Conservation (phyloP, 2,113 vertebrate genomes). For the Pleuronectes platessa region DNA sequence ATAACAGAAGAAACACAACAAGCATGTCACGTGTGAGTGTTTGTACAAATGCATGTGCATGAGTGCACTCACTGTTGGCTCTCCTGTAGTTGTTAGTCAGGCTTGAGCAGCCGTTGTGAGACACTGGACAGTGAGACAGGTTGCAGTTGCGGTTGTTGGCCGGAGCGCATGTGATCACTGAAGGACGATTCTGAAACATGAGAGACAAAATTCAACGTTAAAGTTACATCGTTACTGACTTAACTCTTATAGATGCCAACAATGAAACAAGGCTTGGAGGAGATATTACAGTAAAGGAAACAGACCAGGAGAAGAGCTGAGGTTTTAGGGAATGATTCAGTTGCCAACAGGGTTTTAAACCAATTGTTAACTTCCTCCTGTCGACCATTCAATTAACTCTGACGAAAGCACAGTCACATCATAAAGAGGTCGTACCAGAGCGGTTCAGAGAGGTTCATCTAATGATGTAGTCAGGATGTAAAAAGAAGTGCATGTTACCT, state of each 20-base stretch:
- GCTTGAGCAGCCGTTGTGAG: slow-evolving; percentile 90
- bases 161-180: slow-evolving; percentile 96
- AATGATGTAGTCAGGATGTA: no score
- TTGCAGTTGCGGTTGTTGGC: slow-evolving; percentile 96
- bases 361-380: no score
- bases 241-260: no score
- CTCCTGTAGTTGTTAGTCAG: slow-evolving; percentile 87
- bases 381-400: no score
- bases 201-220: slow-evolving; percentile 5
- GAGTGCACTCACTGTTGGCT: slow-evolving; percentile 87
- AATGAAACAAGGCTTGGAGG: neutral
- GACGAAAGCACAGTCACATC: neutral
- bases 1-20: neutral
- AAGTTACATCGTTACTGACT: no score
- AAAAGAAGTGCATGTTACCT: slow-evolving; percentile 81
- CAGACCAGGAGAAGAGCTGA: neutral
- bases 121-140: slow-evolving; percentile 94
- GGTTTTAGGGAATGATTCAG: slow-evolving; percentile 19
- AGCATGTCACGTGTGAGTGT: neutral
- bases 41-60: neutral
- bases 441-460: no score
- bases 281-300: neutral
- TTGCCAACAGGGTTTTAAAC: slow-evolving; percentile 6
- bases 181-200: slow-evolving; percentile 92
- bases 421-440: neutral